Base-by-base conservation (phyloP, 2,888 invertebrate genomes). In the Thecocarcelia acutangulata region DNA sequence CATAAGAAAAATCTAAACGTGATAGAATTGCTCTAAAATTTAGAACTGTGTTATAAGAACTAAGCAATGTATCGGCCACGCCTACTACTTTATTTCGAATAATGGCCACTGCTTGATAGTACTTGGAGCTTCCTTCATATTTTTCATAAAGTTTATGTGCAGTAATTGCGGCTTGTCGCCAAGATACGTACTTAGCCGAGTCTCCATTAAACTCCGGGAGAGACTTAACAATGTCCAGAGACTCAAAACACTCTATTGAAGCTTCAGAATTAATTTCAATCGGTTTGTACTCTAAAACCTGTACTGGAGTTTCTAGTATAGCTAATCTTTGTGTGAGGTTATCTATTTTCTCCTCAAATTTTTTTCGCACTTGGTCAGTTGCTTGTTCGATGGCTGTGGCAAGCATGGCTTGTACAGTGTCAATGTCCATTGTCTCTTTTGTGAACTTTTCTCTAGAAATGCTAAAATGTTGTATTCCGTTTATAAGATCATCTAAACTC, bases 1-100 rank as follows among this genome's bases (percentile, higher is more conserved):
- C 68, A n/a, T 68, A 76, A 59, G 76, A 70, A 50, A 59, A 52
- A 13, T 70, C 59, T n/a, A 59, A 40, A 6, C 33, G 44, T 54
- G 63, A 63, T 73, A 63, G 44, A 63, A 73, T 73, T 63, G 73
- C 63, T 13, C 19, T 73, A 42, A 59, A 72, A 72, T 72, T 72
- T n/a, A 63, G 28, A 42, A 63, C 37, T 3, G 73, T 74, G 15
- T 52, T 72, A 40, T 72, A 63, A n/a, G 61, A 59, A 28, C 42
- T 52, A 21, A 63, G 13, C 17, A 44, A 13, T 21, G 61, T 61
- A 28, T 72, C 72, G 21, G 61, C 72, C 5, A 12, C 37, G 11
- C 61, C 61, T 13, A 58, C 56, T 8, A 75, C 33, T 42, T 66
- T 66, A 58, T 76, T 76, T 24, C 59, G 17, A 42, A 68, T 59